Conservation (phyloP, 2,888 invertebrate genomes). For the Himalopsyche tibetana region DNA sequence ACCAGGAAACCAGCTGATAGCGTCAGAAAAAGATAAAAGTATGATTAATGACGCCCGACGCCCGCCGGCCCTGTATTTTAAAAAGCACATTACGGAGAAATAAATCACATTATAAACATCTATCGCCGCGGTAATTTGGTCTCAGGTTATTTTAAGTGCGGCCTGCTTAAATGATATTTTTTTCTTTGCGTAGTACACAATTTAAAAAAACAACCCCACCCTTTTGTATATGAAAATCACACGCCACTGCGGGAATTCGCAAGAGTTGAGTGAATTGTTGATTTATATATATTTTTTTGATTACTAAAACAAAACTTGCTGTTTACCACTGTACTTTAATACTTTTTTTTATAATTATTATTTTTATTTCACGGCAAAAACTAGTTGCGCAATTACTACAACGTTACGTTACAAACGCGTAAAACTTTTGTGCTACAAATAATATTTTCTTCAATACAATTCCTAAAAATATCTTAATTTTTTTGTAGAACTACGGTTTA, state of each 20-base stretch:
- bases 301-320: no score
- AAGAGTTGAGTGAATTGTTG: not conserved
- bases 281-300: no score
- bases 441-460: no score
- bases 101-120: conserved; percentile 65
- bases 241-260: conserved; percentile 41
- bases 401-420: no score
- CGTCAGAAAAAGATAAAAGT: conserved; percentile 79
- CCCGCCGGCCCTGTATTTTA: conserved; percentile 61
- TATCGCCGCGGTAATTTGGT: conserved; percentile 65
- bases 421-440: no score
- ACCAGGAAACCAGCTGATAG: conserved; percentile 72
- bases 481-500: no score
- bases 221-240: conserved; percentile 48
- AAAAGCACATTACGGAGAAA: conserved; percentile 65
- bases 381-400: no score
- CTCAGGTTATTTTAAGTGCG: conserved; percentile 62
- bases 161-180: conserved; percentile 56
- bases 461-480: no score
- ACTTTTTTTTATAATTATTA: no score
- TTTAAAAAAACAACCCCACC: conserved; percentile 48
- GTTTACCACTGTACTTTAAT: no score
- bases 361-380: no score
- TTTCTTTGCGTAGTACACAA: conserved; percentile 50
- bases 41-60: conserved; percentile 70